Base-by-base conservation (phyloP, 2,888 invertebrate genomes). In the Lagria hirta region DNA sequence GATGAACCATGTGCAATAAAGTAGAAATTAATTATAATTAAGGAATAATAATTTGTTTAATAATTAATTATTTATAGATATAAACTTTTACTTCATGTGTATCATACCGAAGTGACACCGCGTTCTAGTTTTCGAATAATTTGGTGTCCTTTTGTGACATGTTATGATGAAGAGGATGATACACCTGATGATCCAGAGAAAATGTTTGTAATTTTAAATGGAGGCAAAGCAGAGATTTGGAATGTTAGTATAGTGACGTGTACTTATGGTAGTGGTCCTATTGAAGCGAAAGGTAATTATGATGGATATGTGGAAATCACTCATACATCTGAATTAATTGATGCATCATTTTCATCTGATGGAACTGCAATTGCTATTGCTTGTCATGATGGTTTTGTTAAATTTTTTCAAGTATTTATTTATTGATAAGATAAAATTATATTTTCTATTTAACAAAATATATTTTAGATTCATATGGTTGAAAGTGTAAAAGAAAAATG, bases 301-400 rank as follows among this genome's bases (percentile, higher is more conserved):
- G 73, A 75, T 20, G 76, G 76, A n/a, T 75, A 71, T 55, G 72
- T 79, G 34, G 77, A 77, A 66, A 78, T 83, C 40, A 73, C 72
- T 48, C 82, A 83, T 60, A 70, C 75, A 0, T 73, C 81, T 60
- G 76, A 80, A 12, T 83, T 95, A 32, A 82, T 88, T 8, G 90
- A 91, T 73, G 91, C 91, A 6, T 84, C 90, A 18, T 88, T 96
- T 70, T 91, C 94, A 26, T 94, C 95, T 0, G 97, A 96, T 75
- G 96, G 94, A 16, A 90, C 92, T 10, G 95, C 95, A 5, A 79
- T 97, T 42, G 94, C 95, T 26, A 90, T 94, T 21, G 93, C 92
- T 16, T 86, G 88, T 61, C 75, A 80, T 1, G 93, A 94, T 72
- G 97, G 96, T 33, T 80, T 83, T 62, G 90, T 96, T 30, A 88